Percentiles rank a stretch among this genome's conserved stretches.
These are phyloP conservation scores for Nematopogon swammerdamellus DNA, from an alignment of 2,888 invertebrate species.

Conservation along the genomic window DNA sequence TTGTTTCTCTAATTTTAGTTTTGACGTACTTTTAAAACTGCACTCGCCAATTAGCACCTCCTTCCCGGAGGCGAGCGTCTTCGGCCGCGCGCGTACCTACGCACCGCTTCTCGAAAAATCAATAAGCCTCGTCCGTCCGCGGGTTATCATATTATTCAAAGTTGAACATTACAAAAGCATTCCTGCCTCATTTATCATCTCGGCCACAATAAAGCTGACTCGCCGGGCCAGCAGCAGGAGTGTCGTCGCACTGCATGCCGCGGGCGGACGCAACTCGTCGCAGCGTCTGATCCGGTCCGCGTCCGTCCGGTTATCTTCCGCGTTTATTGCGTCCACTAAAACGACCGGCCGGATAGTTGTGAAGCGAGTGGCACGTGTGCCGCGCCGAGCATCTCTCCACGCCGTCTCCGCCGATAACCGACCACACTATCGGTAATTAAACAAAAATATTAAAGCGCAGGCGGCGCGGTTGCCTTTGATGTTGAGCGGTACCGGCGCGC, in stretches of 20 bases:
- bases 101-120: neutral
- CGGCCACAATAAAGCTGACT: neutral
- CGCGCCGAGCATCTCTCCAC: too few relatives aligned
- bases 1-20: slow-evolving; percentile 54
- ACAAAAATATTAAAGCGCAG: neutral
- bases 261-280: too few relatives aligned
- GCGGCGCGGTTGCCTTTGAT: neutral
- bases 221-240: neutral
- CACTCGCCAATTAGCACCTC: slow-evolving; percentile 56
- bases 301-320: neutral
- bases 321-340: neutral
- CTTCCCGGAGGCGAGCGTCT: slow-evolving; percentile 18
- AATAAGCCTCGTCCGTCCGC: neutral
- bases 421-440: neutral
- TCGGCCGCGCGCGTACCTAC: slow-evolving; percentile 14
- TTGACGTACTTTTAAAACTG: slow-evolving; percentile 30
- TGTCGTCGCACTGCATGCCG: too few relatives aligned
- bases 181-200: neutral
- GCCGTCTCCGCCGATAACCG: neutral
- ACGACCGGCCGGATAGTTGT: neutral
- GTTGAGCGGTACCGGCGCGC: too few relatives aligned
- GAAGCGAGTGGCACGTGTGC: neutral
- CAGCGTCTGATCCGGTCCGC: neutral
- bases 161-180: neutral
- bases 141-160: neutral